phyloP scores from a whole-genome alignment of 2,888 invertebrate genomes.

The Apodemia duryi region DNA sequence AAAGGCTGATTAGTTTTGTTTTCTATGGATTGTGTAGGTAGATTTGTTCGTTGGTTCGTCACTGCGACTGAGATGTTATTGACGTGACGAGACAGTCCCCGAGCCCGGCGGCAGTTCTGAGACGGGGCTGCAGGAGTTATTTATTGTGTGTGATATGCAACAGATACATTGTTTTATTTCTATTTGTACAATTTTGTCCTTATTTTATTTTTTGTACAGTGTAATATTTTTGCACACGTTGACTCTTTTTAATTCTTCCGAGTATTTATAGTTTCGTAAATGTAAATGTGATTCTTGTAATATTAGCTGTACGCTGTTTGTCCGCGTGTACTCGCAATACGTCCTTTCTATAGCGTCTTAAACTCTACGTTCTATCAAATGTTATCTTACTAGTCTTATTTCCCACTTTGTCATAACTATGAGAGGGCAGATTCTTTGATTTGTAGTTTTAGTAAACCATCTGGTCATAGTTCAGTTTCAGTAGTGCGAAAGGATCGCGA shows the following conservation, averaged over 20 bases:
- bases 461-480: constrained; percentile 4
- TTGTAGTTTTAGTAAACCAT: background rate
- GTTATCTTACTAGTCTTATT: background rate
- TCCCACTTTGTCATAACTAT: background rate
- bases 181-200: constrained; percentile 16
- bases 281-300: constrained; percentile 1
- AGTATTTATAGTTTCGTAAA: background rate
- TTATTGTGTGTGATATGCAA: constrained; percentile 20
- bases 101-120: constrained; percentile 16
- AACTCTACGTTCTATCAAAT: background rate
- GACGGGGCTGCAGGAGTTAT: constrained; percentile 9
- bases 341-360: background rate
- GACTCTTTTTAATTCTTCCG: constrained; percentile 19
- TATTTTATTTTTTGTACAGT: constrained; percentile 19
- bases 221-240: constrained; percentile 16
- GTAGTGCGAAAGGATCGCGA: background rate
- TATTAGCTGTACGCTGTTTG: constrained; percentile 3
- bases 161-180: constrained; percentile 19
- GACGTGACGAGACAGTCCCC: constrained; percentile 23
- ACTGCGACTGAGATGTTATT: constrained; percentile 35
- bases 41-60: constrained; percentile 25
- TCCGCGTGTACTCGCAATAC: background rate
- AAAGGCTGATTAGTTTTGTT: constrained; percentile 65
- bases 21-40: constrained; percentile 20
- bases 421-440: background rate